Conservation (phyloP, 1,140 invertebrate genomes). For the Drosophila mayri region DNA sequence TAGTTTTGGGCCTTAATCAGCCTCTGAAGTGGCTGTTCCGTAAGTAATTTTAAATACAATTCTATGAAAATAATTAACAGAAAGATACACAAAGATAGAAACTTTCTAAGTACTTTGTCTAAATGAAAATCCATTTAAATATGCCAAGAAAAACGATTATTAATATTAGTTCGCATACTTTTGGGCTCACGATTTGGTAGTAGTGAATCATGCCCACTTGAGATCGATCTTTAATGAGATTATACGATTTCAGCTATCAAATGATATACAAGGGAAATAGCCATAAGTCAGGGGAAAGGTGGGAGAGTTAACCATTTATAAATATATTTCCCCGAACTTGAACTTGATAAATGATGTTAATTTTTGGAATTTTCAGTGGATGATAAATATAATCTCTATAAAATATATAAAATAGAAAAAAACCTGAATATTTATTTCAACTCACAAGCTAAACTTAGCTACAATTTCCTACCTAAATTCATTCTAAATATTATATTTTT, state of each 20-base stretch:
- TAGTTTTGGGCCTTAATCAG: not conserved
- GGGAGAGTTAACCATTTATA: not conserved
- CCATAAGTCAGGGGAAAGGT: not conserved
- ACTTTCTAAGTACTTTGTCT: not conserved
- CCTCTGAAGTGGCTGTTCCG: no score
- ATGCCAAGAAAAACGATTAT: not conserved
- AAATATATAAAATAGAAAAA: no score
- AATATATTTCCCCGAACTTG: not conserved
- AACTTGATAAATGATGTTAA: not conserved
- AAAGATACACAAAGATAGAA: no score
- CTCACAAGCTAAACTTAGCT: no score
- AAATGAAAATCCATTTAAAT: not conserved
- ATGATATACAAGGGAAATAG: not conserved
- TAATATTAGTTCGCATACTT: not conserved
- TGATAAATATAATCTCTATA: no score
- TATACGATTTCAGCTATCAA: not conserved
- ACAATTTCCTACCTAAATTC: no score
- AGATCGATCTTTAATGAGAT: not conserved
- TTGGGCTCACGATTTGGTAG: not conserved
- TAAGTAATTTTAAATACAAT: no score
- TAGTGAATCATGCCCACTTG: not conserved
- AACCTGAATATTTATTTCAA: no score
- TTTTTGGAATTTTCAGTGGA: no score
- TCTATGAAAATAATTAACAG: no score
- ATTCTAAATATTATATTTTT: not conserved